phyloP scores from a whole-genome alignment of 2,113 vertebrate genomes.

The Muscicapa adusta region DNA sequence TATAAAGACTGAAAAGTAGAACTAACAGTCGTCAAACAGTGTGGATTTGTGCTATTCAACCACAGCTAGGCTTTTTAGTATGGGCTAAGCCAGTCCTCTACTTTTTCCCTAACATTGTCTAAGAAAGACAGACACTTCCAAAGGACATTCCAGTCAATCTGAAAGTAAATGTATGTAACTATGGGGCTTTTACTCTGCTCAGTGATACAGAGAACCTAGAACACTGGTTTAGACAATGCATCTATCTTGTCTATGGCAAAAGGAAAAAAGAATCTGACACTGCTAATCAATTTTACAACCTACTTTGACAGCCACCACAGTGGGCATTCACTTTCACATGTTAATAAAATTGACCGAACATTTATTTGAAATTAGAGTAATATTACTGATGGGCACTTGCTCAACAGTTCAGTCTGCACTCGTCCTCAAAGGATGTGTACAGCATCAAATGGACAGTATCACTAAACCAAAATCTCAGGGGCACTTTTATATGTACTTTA shows the following conservation, averaged over 20 bases:
- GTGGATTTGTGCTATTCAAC: neutral
- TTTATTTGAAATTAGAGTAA: neutral
- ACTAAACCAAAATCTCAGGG: neutral
- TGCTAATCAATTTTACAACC: neutral
- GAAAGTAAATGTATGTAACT: neutral
- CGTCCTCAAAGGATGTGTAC: neutral
- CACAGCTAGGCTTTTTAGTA: neutral
- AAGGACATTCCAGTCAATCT: neutral
- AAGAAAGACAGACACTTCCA: neutral
- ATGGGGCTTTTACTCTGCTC: fast-evolving
- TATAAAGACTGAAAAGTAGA: neutral
- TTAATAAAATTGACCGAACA: neutral
- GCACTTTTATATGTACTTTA: neutral
- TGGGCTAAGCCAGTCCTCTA: neutral
- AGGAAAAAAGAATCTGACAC: neutral
- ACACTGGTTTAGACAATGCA: fast-evolving
- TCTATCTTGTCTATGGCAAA: neutral
- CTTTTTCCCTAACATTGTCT: neutral
- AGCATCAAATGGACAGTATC: neutral
- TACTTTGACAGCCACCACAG: neutral
- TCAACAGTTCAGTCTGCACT: neutral
- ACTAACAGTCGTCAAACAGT: neutral
- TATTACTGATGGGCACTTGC: neutral
- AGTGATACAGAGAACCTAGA: neutral
- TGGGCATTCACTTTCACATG: neutral